Conservation (phyloP, 2,888 invertebrate genomes). For the Chloromyia formosa region DNA sequence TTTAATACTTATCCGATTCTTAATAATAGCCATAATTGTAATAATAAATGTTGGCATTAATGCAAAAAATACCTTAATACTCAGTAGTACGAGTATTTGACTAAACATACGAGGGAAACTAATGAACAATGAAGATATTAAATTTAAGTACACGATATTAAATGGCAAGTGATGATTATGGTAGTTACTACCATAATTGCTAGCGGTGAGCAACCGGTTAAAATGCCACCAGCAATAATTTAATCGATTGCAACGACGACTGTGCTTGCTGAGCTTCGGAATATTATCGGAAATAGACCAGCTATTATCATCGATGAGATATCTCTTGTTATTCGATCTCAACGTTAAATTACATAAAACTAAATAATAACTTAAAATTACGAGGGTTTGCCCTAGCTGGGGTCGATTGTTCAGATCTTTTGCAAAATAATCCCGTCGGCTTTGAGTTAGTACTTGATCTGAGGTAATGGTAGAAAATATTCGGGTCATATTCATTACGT, state of each 20-base stretch:
- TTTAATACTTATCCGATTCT: constrained; percentile 23
- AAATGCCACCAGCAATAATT: background rate
- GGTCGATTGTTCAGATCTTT: background rate
- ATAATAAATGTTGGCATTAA: background rate
- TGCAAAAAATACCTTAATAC: constrained; percentile 17
- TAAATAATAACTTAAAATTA: constrained; percentile 36
- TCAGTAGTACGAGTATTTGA: background rate
- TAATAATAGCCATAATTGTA: constrained; percentile 4
- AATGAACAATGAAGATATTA: background rate
- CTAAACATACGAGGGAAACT: background rate
- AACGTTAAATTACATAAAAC: constrained; percentile 21
- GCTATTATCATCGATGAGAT: background rate
- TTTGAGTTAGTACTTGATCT: background rate
- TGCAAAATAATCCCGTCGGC: background rate
- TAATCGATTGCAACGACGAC: constrained; percentile 12
- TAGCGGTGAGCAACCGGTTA: background rate
- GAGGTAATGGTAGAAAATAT: constrained; percentile 18
- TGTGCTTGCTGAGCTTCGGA: background rate
- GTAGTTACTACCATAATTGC: background rate
- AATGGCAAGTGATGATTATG: constrained; percentile 24
- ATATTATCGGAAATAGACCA: constrained; percentile 12
- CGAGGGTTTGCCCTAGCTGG: background rate
- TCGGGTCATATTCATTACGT: background rate
- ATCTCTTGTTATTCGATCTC: background rate
- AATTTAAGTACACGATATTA: constrained; percentile 36